A percentile compares a stretch with the other conserved stretches of the same genome.
These are phyloP conservation scores for Melolontha melolontha DNA, from an alignment of 2,888 invertebrate species.

Conservation along the genomic window DNA sequence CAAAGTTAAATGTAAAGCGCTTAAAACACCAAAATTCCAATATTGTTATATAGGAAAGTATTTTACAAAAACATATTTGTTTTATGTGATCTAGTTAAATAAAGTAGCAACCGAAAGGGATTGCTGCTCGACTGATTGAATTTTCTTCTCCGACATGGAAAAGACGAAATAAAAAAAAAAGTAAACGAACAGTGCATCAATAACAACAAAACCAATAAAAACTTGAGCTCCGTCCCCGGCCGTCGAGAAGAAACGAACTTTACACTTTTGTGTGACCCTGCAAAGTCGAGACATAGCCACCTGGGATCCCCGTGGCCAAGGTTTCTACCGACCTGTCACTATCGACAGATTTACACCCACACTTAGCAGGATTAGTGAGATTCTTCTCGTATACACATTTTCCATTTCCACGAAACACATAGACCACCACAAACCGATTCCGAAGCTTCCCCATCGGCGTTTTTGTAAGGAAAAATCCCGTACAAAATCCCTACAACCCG, in stretches of 20 bases:
- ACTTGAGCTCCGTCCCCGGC: slow-evolving; percentile 46
- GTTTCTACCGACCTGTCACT: slow-evolving; percentile 48
- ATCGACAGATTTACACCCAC: slow-evolving; percentile 53
- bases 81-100: slow-evolving; percentile 7
- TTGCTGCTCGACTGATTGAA: slow-evolving; percentile 37
- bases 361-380: slow-evolving; percentile 52
- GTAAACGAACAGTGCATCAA: slow-evolving; percentile 38
- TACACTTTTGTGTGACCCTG: slow-evolving; percentile 49
- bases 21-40: too few species aligned
- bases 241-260: slow-evolving; percentile 46
- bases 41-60: not conserved
- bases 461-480: slow-evolving; percentile 5
- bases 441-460: slow-evolving; percentile 2
- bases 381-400: slow-evolving; percentile 35
- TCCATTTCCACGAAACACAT: slow-evolving; percentile 15
- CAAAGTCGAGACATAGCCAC: slow-evolving; percentile 46
- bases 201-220: slow-evolving; percentile 47
- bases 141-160: slow-evolving; percentile 33
- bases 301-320: slow-evolving; percentile 49
- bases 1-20: too few species aligned
- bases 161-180: slow-evolving; percentile 32
- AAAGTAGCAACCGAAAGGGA: slow-evolving; percentile 22
- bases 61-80: not conserved
- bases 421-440: slow-evolving; percentile 4
- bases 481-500: slow-evolving; percentile 19